Conservation (phyloP, 2,888 invertebrate genomes). For the Boloria euphrosyne region DNA sequence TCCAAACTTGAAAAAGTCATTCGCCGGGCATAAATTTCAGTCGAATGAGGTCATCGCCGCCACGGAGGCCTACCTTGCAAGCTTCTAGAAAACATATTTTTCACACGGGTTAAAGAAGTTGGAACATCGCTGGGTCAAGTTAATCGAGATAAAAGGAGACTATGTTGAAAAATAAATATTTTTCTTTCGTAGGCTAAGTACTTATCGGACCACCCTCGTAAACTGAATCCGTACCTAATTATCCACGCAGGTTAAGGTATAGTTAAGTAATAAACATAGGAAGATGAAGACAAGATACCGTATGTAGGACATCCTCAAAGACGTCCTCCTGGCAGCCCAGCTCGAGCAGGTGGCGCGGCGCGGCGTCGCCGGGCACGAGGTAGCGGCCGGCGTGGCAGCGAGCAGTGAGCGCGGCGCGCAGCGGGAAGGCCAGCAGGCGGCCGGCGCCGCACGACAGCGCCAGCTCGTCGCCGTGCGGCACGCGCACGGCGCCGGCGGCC, state of each 20-base stretch:
- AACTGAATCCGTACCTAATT: too few species aligned
- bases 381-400: slow-evolving; percentile 62
- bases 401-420: slow-evolving; percentile 47
- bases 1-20: neutral
- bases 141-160: slow-evolving; percentile 39
- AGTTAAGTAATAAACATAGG: too few species aligned
- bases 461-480: slow-evolving; percentile 56
- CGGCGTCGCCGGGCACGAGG: slow-evolving; percentile 52
- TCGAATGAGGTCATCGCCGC: slow-evolving; percentile 30
- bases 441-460: slow-evolving; percentile 64
- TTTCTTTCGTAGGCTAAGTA: neutral
- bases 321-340: slow-evolving; percentile 74
- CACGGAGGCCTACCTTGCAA: slow-evolving; percentile 38
- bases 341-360: slow-evolving; percentile 60
- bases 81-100: slow-evolving; percentile 40
- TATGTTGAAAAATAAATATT: slow-evolving; percentile 27
- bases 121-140: slow-evolving; percentile 26
- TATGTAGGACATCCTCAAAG: slow-evolving; percentile 71
- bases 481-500: slow-evolving; percentile 47
- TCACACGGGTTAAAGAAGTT: slow-evolving; percentile 40
- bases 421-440: slow-evolving; percentile 63
- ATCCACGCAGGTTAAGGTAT: too few species aligned
- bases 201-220: neutral
- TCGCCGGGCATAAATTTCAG: neutral
- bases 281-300: slow-evolving; percentile 46